These are phyloP conservation scores for Apotomis capreana DNA, from an alignment of 2,888 invertebrate genomes.

Conservation along the genomic window DNA sequence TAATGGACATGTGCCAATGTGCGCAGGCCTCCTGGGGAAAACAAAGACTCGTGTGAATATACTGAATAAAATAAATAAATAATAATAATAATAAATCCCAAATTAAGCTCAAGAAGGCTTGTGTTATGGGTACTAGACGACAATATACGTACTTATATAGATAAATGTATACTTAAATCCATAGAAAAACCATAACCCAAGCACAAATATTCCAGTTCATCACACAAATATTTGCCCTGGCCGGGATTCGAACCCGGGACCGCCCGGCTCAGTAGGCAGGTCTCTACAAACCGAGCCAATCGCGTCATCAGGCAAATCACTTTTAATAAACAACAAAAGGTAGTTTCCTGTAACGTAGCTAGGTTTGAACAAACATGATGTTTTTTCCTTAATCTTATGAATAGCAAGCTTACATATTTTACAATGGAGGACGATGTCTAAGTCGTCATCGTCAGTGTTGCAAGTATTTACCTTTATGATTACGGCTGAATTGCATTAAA, in stretches of 20 bases:
- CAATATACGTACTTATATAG: too few species aligned
- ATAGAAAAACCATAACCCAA: too few species aligned
- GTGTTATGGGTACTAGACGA: too few species aligned
- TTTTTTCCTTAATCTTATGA: conserved; percentile 28
- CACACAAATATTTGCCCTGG: too few species aligned
- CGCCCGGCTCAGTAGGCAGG: too few species aligned
- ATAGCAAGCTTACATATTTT: background rate
- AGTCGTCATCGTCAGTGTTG: background rate
- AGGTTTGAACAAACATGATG: conserved; percentile 13
- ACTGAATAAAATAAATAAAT: background rate
- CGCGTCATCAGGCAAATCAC: conserved; percentile 1
- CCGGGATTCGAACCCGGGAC: too few species aligned
- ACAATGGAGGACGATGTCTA: background rate
- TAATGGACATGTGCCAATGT: conserved; percentile 63
- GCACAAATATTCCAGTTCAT: too few species aligned
- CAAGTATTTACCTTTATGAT: background rate
- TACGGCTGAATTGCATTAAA: too few species aligned
- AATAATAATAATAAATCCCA: background rate
- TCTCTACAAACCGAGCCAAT: too few species aligned
- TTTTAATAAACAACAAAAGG: conserved; percentile 26
- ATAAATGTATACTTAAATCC: too few species aligned
- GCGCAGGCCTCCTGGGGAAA: conserved; percentile 56
- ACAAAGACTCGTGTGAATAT: conserved; percentile 42
- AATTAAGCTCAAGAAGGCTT: too few species aligned
- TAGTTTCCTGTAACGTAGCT: conserved; percentile 25